phyloP scores from a whole-genome alignment of 2,113 vertebrate species.

The Corythoichthys intestinalis region DNA sequence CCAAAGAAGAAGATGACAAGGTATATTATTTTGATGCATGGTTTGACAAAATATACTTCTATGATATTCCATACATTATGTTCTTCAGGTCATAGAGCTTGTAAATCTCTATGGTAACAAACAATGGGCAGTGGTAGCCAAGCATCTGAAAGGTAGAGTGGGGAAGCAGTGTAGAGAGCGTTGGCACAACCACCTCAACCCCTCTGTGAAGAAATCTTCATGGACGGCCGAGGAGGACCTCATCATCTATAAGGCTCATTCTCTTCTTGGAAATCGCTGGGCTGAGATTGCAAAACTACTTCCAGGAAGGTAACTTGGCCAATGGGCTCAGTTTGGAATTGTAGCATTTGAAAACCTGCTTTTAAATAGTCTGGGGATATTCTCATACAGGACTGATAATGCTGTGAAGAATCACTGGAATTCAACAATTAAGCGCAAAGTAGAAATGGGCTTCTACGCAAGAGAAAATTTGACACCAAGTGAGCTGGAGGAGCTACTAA shows the following conservation, averaged over 20 bases:
- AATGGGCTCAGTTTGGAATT: background rate
- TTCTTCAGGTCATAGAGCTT: slow-evolving; percentile 88
- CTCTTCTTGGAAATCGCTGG: slow-evolving; percentile 94
- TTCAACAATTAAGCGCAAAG: slow-evolving; percentile 94
- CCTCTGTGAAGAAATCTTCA: slow-evolving; percentile 94
- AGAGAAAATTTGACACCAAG: slow-evolving; percentile 73
- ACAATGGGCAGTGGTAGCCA: slow-evolving; percentile 94
- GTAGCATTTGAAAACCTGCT: background rate
- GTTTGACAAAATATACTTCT: no score
- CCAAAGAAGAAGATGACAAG: slow-evolving; percentile 97
- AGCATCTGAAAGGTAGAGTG: slow-evolving; percentile 90
- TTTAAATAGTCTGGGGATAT: background rate
- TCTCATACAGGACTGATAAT: slow-evolving; percentile 84
- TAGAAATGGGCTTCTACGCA: slow-evolving; percentile 85
- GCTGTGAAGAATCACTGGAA: slow-evolving; percentile 99
- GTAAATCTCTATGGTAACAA: slow-evolving; percentile 94
- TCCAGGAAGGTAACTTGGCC: slow-evolving; percentile 82
- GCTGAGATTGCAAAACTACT: slow-evolving; percentile 96
- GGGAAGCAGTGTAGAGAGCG: slow-evolving; percentile 97
- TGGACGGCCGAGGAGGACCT: slow-evolving; percentile 97
- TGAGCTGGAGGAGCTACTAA: slow-evolving; percentile 76
- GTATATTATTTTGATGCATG: slow-evolving; percentile 47
- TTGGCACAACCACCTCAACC: slow-evolving; percentile 98
- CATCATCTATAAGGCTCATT: slow-evolving; percentile 95
- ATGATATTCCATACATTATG: background rate